A percentile compares a stretch with the other conserved stretches of the same genome.
Evolutionary conservation across 1,140 invertebrate genomes (phyloP).

Genomic region (Hydropsyche tenuis): DNA sequence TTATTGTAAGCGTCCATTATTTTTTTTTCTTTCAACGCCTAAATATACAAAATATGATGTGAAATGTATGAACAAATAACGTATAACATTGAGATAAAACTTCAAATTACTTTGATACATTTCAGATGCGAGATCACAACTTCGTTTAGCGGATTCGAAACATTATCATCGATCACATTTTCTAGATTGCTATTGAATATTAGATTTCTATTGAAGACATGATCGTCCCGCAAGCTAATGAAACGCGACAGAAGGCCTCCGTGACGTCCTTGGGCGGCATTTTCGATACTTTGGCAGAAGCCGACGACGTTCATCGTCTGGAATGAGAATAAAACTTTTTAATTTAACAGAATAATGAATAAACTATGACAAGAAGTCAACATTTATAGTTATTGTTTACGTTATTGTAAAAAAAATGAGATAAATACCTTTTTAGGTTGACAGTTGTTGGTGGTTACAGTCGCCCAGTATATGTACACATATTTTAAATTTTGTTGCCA

Average conservation of each 20-base stretch:
- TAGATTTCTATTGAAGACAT: constrained; percentile 73
- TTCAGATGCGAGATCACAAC: constrained; percentile 82
- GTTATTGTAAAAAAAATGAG: too few relatives aligned
- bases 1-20: constrained; percentile 78
- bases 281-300: constrained; percentile 51
- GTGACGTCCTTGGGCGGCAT: constrained; percentile 64
- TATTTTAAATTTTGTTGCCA: too few relatives aligned
- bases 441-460: too few relatives aligned
- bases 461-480: too few relatives aligned
- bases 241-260: constrained; percentile 68
- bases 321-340: too few relatives aligned
- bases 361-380: too few relatives aligned
- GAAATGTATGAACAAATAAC: neutral
- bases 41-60: constrained; percentile 52
- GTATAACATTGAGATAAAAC: constrained; percentile 1
- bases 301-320: neutral
- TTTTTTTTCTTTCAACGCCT: constrained; percentile 70
- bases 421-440: too few relatives aligned
- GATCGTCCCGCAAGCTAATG: constrained; percentile 78
- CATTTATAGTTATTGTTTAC: too few relatives aligned
- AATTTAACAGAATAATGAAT: too few relatives aligned
- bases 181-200: constrained; percentile 71
- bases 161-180: constrained; percentile 71
- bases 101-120: constrained; percentile 58
- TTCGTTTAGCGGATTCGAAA: constrained; percentile 80